Base-by-base conservation (phyloP, 2,888 invertebrate species). In the Erebia aethiops region DNA sequence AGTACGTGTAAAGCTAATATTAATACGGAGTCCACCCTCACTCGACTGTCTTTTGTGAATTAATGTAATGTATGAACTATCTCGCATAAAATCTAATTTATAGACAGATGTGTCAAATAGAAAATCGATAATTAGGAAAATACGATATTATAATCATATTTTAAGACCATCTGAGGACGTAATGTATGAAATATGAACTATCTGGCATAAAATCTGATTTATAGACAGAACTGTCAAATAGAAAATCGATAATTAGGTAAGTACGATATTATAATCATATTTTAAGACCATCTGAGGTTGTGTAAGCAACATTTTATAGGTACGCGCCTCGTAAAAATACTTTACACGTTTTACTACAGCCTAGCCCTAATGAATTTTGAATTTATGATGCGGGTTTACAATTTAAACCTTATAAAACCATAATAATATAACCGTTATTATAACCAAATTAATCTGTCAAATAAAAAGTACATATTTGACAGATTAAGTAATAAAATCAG, bases 281-380 rank as follows among this genome's bases (percentile, higher is more conserved):
- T 35, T 18, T 64, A 72, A 63, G 57, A 63, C n/a, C 62, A 66
- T 65, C 70, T 65, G 70, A 76, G 69, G 71, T 72, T 67, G 57
- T 62, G 60, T 63, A 70, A 61, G 51, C 60, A 69, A 52, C 26
- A 60, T 69, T 60, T 54, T 57, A 21, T 67, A 74, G 74, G 73
- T 76, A 76, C 60, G 69, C 67, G 63, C 57, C 56, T 69, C 61
- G 68, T 73, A 75, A 74, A 71, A 75, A 65, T 61, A 76, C 68
- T 71, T 72, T 68, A 69, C 67, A 72, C 63, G 43, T 76, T 77
- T 76, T 71, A 75, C 69, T 75, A 74, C 73, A 58, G 57, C 52
- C 16, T 46, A 13, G 73, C 74, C 74, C 74, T 72, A 72, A 75
- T 71, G 61, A 72, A 74, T 74, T 21, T 18, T 61, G 46, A 76